Percentiles rank a stretch among this genome's conserved stretches.
Evolutionary conservation across 2,113 vertebrate species (phyloP).

Genomic region (Engraulis encrasicolus): DNA sequence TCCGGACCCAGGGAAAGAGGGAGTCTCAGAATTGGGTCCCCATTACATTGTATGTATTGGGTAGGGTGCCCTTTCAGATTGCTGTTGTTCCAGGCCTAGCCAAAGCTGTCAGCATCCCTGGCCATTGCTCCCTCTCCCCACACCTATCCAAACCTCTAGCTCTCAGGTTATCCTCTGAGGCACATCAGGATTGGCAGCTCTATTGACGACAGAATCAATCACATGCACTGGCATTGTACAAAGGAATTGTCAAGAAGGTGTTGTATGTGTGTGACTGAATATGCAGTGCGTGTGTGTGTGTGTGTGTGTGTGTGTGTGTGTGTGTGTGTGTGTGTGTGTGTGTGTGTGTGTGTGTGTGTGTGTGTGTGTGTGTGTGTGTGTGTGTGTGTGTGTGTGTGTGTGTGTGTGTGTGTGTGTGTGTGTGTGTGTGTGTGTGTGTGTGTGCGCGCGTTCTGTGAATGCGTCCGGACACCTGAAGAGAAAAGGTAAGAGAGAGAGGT

Average conservation of each 20-base stretch:
- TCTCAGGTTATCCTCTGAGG: constrained; percentile 48
- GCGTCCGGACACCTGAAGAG: constrained; percentile 53
- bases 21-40: too few relatives aligned
- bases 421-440: constrained; percentile 50
- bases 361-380: neutral
- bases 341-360: neutral
- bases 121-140: neutral
- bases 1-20: too few relatives aligned
- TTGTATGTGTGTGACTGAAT: neutral
- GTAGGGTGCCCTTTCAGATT: too few relatives aligned
- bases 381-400: neutral
- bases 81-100: too few relatives aligned
- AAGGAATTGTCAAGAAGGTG: neutral
- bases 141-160: neutral
- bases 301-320: constrained; percentile 48
- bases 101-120: too few relatives aligned
- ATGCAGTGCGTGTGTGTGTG: constrained; percentile 41
- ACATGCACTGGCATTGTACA: neutral
- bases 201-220: constrained; percentile 51
- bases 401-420: constrained; percentile 35
- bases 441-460: constrained; percentile 36
- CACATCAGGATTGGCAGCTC: constrained; percentile 42
- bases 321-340: constrained; percentile 35
- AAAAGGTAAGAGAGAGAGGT: neutral
- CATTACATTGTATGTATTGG: too few relatives aligned